Percentiles rank a stretch among this genome's conserved stretches.
phyloP scores from a whole-genome alignment of 2,797 vertebrate species.

The Diglossa cyanea region DNA sequence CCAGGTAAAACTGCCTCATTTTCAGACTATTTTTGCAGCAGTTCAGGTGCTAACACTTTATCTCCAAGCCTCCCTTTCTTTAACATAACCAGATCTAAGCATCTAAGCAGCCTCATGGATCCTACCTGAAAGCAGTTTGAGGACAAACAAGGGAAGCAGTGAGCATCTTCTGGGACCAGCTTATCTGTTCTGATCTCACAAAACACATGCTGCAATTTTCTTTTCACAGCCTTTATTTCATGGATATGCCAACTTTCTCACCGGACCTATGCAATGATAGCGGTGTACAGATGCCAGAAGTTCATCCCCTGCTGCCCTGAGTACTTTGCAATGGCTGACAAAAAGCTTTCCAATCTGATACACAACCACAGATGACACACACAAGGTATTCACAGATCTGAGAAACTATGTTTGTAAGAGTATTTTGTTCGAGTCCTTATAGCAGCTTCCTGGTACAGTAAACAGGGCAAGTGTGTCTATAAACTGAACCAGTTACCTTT shows the following conservation, averaged over 20 bases:
- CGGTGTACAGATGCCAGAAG: not conserved
- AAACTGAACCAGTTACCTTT: not conserved
- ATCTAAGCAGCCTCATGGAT: not conserved
- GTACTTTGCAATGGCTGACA: not conserved
- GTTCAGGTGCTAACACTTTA: not conserved
- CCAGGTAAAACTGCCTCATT: not conserved
- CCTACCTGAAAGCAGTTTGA: not conserved
- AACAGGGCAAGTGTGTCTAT: not conserved
- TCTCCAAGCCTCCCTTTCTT: not conserved
- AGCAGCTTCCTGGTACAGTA: not conserved
- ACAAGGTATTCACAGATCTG: not conserved
- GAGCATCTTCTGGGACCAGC: not conserved
- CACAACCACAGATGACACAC: accelerated
- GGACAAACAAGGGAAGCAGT: not conserved
- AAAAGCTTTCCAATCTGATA: not conserved
- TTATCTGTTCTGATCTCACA: not conserved
- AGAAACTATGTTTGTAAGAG: not conserved
- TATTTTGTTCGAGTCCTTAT: not conserved
- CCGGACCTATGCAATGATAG: not conserved
- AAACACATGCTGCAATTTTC: accelerated
- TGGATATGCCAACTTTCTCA: not conserved
- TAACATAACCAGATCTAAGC: accelerated
- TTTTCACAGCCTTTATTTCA: not conserved
- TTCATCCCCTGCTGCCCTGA: not conserved
- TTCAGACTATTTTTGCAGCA: not conserved